Percentiles rank a stretch among this genome's conserved stretches.
phyloP scores from a whole-genome alignment of 2,888 invertebrate genomes.

The Netelia melanura region DNA sequence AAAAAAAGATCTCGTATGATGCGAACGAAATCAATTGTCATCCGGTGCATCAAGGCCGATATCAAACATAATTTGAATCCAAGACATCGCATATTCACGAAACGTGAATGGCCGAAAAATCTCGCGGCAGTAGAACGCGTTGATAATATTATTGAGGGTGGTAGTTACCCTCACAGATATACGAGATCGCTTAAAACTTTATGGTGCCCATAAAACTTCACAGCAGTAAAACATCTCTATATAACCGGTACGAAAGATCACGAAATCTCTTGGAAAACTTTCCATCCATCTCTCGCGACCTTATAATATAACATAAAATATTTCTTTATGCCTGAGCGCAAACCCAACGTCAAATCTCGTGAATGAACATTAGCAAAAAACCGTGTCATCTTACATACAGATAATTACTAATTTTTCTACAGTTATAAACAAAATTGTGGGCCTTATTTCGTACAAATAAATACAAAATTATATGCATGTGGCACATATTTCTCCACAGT shows the following conservation, averaged over 20 bases:
- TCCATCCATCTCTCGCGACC: conserved; percentile 24
- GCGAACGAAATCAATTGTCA: too few species aligned
- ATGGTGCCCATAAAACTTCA: conserved; percentile 48
- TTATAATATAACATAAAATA: conserved; percentile 48
- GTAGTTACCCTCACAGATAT: conserved; percentile 28
- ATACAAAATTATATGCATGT: too few species aligned
- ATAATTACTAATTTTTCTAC: conserved; percentile 76
- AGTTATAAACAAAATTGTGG: conserved; percentile 23
- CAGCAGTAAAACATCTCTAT: background rate
- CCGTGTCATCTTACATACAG: conserved; percentile 74
- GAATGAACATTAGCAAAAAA: conserved; percentile 12
- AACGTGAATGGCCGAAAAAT: conserved; percentile 11
- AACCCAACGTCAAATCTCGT: background rate
- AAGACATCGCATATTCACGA: background rate
- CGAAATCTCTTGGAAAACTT: conserved; percentile 24
- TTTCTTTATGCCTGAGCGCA: conserved; percentile 28
- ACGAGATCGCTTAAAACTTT: conserved; percentile 58
- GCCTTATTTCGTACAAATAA: conserved; percentile 26
- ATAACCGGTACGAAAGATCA: conserved; percentile 6
- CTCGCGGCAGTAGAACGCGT: conserved; percentile 23
- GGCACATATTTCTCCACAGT: too few species aligned
- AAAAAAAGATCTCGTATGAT: too few species aligned
- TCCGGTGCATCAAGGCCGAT: background rate
- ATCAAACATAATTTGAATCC: background rate
- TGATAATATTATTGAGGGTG: conserved; percentile 44